Base-by-base conservation (phyloP, 2,113 vertebrate species). In the Hydrolagus affinis region DNA sequence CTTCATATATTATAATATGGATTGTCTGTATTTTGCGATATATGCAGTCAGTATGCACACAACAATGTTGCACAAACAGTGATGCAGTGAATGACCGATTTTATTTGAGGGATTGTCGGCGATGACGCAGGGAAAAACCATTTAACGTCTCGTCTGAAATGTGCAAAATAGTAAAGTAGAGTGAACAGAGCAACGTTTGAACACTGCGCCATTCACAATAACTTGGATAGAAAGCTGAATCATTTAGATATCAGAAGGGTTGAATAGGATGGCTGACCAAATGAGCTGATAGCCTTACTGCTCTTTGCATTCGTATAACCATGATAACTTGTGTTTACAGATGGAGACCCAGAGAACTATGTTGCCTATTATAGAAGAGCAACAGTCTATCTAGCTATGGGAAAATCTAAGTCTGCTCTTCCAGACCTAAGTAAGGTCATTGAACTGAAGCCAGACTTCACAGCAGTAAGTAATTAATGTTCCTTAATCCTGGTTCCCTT, bases 381-480 rank as follows among this genome's bases (percentile, higher is more conserved):
- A 57, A 98, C 98, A 12, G 97, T 98, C 30, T 99, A 95, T 87
- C 92, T 99, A 70, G 98, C 98, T 28, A 96, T 97, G 97, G 98
- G 98, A 74, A 99, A 98, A 89, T 99, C 97, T 8, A 99, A 98
- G 91, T 97, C 98, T 70, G 98, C 98, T 23, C 93, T 99, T 88
- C 97, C 96, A 0, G 98, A 99, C 88, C 89, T 99, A 87, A 98
- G 95, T 91, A 96, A 91, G 94, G 97, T 99, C 87, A 96, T 99
- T 89, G 96, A 98, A 88, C 92, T 99, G 88, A 99, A 99, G 92
- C 95, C 97, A 87, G 98, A 99, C 89, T 99, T 99, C 89, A 99
- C 96, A 90, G 96, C 96, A 80, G 98, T 99, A 91, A 93, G 94
- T 92, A 88, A 91, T 90, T 92, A 88, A 91, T 90, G 90, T 83